phyloP scores from a whole-genome alignment of 2,113 vertebrate species.

The Corythornis madagascariensis region DNA sequence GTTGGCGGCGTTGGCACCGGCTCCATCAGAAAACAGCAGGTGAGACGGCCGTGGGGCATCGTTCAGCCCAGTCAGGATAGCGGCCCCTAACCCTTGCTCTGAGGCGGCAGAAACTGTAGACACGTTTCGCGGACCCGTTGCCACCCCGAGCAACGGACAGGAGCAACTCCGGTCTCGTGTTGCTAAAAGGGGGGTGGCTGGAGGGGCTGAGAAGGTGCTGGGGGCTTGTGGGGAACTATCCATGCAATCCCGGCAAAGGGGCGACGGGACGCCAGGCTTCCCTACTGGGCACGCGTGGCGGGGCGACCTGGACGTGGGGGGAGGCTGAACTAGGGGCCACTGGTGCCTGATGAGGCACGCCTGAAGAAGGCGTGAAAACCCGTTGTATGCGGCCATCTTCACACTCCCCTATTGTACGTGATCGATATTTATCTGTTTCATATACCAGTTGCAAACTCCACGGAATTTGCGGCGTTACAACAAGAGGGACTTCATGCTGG shows the following conservation, averaged over 20 bases:
- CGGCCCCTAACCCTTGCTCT: too few species aligned
- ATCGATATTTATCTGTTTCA: accelerated
- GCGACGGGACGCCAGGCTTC: too few species aligned
- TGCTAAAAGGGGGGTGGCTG: background rate
- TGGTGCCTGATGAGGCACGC: accelerated
- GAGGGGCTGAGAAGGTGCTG: background rate
- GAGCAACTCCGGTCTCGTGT: background rate
- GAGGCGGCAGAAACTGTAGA: background rate
- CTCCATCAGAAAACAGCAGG: accelerated
- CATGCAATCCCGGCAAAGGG: background rate
- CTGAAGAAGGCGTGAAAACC: background rate
- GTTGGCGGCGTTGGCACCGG: accelerated
- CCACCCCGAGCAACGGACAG: background rate
- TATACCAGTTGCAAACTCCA: background rate
- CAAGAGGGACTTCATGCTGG: background rate
- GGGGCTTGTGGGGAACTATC: background rate
- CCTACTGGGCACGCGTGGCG: background rate
- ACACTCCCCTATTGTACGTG: accelerated
- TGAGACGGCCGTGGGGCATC: background rate
- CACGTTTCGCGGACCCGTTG: background rate
- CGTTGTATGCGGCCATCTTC: too few species aligned
- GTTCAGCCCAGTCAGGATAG: background rate
- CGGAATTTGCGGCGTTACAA: background rate
- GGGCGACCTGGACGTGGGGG: background rate
- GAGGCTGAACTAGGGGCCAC: background rate